Conservation (phyloP, 2,888 invertebrate species). For the Pseudococcus viburni region DNA sequence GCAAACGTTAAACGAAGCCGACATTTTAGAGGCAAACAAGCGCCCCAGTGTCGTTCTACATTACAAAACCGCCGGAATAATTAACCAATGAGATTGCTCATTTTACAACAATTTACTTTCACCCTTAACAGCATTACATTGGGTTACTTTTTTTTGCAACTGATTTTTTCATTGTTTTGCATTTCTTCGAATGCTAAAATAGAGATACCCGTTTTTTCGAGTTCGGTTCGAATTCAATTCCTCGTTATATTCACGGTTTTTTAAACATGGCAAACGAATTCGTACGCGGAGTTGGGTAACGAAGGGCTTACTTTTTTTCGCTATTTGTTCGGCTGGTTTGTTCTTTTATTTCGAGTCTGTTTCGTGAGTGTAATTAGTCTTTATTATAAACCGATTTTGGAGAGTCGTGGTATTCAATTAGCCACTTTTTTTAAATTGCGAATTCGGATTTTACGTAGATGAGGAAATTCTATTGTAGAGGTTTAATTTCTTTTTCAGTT, state of each 20-base stretch:
- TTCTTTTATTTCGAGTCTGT: background rate
- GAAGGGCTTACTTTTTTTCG: background rate
- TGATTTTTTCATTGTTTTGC: background rate
- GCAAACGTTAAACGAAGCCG: constrained; percentile 59
- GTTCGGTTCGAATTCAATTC: constrained; percentile 34
- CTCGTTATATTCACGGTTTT: constrained; percentile 32
- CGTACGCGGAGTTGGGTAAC: background rate
- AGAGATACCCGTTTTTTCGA: background rate
- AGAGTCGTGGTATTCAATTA: no score
- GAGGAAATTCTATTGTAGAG: no score
- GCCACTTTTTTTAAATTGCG: no score
- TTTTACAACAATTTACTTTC: constrained; percentile 65
- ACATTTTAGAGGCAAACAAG: constrained; percentile 63
- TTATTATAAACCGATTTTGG: background rate
- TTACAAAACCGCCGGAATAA: constrained; percentile 66
- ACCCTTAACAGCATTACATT: constrained; percentile 56
- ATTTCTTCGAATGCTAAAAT: constrained; percentile 36
- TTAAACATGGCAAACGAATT: constrained; percentile 19
- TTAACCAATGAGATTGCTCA: constrained; percentile 62
- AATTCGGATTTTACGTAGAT: no score
- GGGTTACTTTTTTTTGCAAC: constrained; percentile 26
- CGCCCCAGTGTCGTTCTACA: constrained; percentile 64
- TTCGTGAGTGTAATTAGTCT: background rate
- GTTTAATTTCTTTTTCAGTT: no score
- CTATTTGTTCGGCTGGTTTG: background rate